Base-by-base conservation (phyloP, 2,113 vertebrate genomes). In the Tragelaphus strepsiceros region DNA sequence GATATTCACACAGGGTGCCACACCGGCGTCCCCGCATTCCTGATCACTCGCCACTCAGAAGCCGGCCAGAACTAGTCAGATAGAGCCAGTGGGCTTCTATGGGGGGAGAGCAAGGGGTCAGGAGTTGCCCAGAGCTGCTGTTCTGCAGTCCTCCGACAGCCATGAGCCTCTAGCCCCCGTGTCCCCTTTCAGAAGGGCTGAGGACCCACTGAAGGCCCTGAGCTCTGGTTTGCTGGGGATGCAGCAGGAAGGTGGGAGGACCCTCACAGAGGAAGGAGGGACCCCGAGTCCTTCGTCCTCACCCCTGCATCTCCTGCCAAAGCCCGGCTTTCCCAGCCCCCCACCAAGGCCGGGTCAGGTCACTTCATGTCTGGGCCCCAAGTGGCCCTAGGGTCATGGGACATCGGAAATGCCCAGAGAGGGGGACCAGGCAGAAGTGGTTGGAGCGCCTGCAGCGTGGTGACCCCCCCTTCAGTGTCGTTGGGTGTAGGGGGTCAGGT, bases 341-440 rank as follows among this genome's bases (percentile, higher is more conserved):
- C 3, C 1, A 30, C 80, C 51, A n/a, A 54, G 32, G 78, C 5
- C 0, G 0, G n/a, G 11, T 80, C 46, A 22, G n/a, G 12, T 35
- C 21, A 17, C 26, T 54, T 82, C 32, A 4, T 0, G 2, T 14
- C 80, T 82, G 51, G 30, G 9, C 39, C 62, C 35, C 39, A 10
- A 59, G 6, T 11, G 62, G 39, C 39, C 51, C 28, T 4, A 64
- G 39, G 7, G 49, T 49, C 82, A 35, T 1, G 6, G 82, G 35
- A 22, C 39, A n/a, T 28, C 9, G 3, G 53, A 59, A 49, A 7
- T 35, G 10, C 82, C 91, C n/a, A 59, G 21, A 74, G 39, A 28
- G 39, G 30, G n/a, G 10, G 28, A 14, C 62, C 26, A 22, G 30
- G 16, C 22, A 59, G 6, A 22, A 11, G 4, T 14, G 53, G n/a